Evolutionary conservation across 2,113 vertebrate species (phyloP).

Genomic region (Pseudorectes ferrugineus): DNA sequence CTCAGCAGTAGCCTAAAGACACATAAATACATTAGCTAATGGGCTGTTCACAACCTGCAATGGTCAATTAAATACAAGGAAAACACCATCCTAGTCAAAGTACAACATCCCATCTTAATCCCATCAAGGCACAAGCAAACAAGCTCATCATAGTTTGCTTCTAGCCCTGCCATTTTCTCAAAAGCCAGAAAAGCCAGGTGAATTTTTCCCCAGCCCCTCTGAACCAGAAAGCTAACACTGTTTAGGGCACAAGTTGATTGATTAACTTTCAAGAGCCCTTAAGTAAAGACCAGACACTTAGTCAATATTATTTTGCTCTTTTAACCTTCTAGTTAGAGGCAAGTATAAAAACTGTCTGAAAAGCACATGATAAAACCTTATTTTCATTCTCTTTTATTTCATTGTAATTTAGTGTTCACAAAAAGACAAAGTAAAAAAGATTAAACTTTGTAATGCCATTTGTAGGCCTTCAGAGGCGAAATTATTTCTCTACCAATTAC

Average conservation of each 20-base stretch:
- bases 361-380: neutral
- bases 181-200: neutral
- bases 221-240: neutral
- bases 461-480: neutral
- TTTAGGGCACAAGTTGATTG: neutral
- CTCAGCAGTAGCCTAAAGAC: neutral
- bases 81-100: neutral
- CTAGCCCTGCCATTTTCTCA: neutral
- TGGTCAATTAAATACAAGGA: neutral
- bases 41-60: neutral
- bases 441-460: neutral
- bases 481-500: neutral
- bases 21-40: neutral
- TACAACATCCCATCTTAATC: neutral
- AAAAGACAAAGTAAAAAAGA: neutral
- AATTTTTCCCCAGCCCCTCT: neutral
- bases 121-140: neutral
- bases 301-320: constrained; percentile 3
- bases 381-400: neutral
- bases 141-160: neutral
- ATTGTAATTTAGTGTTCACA: neutral
- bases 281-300: neutral
- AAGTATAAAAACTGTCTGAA: neutral
- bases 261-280: neutral
- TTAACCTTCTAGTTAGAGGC: neutral